Conservation (phyloP, 2,113 vertebrate species). For the Pteronura brasiliensis region DNA sequence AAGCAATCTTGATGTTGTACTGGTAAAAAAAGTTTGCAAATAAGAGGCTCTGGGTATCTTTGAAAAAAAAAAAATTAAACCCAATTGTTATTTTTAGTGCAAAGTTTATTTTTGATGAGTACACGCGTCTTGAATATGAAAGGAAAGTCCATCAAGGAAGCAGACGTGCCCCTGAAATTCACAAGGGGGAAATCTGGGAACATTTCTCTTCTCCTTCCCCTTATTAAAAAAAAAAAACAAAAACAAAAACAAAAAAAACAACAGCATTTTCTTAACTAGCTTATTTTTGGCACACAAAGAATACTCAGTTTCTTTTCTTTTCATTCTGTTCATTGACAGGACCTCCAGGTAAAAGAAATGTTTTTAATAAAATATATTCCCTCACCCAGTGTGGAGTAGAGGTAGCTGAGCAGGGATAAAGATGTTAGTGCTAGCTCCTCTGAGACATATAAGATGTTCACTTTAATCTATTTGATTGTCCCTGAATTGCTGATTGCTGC, state of each 20-base stretch:
- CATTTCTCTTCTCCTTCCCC: background rate
- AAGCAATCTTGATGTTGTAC: background rate
- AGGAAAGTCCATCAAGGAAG: background rate
- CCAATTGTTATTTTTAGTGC: background rate
- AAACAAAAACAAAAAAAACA: too few species aligned
- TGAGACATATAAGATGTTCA: conserved; percentile 45
- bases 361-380: conserved; percentile 75
- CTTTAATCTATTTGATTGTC: conserved; percentile 67
- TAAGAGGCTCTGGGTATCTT: background rate
- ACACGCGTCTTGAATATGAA: background rate
- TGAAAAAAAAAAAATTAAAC: background rate
- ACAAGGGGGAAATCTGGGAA: background rate
- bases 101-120: background rate
- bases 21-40: background rate
- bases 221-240: background rate
- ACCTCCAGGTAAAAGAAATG: conserved; percentile 73
- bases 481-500: conserved; percentile 61
- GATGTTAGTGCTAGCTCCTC: conserved; percentile 50
- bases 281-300: background rate
- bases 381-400: background rate
- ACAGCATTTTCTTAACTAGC: background rate
- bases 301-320: conserved; percentile 25
- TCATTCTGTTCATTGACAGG: conserved; percentile 57
- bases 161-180: background rate
- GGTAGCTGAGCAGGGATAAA: conserved; percentile 60